A percentile compares a stretch with the other conserved stretches of the same genome.
Conservation (phyloP, 2,113 vertebrate species). For the Zeus faber region DNA sequence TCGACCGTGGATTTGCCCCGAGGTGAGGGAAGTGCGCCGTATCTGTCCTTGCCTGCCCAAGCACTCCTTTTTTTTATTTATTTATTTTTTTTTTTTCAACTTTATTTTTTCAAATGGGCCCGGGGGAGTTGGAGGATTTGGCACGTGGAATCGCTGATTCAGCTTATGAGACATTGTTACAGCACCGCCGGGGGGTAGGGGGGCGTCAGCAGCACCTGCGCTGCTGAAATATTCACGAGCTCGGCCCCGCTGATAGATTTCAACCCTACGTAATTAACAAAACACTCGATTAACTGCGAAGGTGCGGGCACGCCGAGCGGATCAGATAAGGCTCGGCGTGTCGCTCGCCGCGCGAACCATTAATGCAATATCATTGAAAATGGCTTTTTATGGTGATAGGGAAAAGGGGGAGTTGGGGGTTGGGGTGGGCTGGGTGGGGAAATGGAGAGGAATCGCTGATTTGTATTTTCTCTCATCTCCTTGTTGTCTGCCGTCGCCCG, state of each 20-base stretch:
- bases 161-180: slow-evolving; percentile 14
- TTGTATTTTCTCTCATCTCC: slow-evolving; percentile 31
- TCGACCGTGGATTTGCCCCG: neutral
- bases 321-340: no score
- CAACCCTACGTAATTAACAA: slow-evolving; percentile 42
- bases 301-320: no score
- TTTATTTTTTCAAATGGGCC: no score
- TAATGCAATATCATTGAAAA: slow-evolving; percentile 41
- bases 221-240: slow-evolving; percentile 57
- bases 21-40: slow-evolving; percentile 10
- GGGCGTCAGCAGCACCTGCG: slow-evolving; percentile 25
- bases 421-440: no score
- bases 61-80: slow-evolving; percentile 32
- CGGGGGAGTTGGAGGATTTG: no score
- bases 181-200: slow-evolving; percentile 17
- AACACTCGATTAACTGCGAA: slow-evolving; percentile 40
- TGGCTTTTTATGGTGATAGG: slow-evolving; percentile 25
- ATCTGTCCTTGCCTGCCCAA: slow-evolving; percentile 26
- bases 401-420: no score
- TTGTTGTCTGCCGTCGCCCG: slow-evolving; percentile 31
- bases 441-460: slow-evolving; percentile 19
- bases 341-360: slow-evolving; percentile 14
- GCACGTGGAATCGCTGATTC: slow-evolving; percentile 33
- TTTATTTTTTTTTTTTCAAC: no score
- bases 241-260: slow-evolving; percentile 33